Evolutionary conservation across 2,797 vertebrate species (phyloP).

Genomic region (Petrocephalus schoutedeni): DNA sequence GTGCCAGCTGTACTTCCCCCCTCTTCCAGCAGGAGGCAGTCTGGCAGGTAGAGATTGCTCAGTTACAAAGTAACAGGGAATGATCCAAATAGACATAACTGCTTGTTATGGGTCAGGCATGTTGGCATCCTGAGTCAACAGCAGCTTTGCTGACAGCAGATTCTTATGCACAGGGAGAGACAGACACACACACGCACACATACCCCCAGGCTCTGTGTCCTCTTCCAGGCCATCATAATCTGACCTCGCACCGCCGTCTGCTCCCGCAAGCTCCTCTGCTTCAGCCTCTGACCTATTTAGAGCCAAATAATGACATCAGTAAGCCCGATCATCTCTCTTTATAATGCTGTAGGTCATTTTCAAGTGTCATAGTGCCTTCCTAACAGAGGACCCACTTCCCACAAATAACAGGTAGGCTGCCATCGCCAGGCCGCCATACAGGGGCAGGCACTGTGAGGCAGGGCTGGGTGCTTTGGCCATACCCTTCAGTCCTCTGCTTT

Average conservation of each 20-base stretch:
- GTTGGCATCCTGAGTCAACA: neutral
- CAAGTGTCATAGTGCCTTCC: neutral
- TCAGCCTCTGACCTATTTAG: conserved; percentile 21
- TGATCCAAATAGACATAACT: no score
- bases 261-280: neutral
- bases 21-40: conserved; percentile 19
- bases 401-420: neutral
- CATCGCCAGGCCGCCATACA: no score
- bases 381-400: neutral
- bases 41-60: neutral
- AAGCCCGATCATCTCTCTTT: neutral
- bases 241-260: conserved; percentile 16
- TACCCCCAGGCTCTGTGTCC: conserved; percentile 30
- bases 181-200: neutral
- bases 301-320: neutral
- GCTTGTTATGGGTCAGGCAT: neutral
- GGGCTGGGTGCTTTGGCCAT: neutral
- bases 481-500: conserved; percentile 37
- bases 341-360: neutral
- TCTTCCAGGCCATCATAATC: conserved; percentile 14
- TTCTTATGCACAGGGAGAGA: neutral
- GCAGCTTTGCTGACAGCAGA: neutral
- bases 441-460: no score
- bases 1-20: conserved; percentile 14
- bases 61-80: neutral